Conservation (phyloP, 1,140 invertebrate species). For the Matsumurasca onukii region DNA sequence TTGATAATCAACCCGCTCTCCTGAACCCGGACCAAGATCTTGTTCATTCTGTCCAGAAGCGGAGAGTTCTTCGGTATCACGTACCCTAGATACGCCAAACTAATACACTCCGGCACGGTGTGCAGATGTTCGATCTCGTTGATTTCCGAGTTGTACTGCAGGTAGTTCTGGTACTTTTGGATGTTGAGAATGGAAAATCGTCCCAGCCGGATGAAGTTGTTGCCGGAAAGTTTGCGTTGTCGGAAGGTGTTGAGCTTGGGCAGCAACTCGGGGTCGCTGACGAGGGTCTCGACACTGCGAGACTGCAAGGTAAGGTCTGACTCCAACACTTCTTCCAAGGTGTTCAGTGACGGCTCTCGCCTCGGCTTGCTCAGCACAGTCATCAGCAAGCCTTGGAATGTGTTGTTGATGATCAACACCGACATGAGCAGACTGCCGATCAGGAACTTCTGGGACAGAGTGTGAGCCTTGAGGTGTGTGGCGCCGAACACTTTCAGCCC, state of each 20-base stretch:
- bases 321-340: not conserved
- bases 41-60: not conserved
- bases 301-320: conserved; percentile 10
- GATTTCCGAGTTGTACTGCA: not conserved
- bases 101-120: conserved; percentile 11
- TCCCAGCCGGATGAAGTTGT: not conserved
- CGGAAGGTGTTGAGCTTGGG: not conserved
- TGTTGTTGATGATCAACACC: not conserved
- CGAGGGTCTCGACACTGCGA: not conserved
- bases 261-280: not conserved
- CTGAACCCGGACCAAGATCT: not conserved
- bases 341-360: not conserved
- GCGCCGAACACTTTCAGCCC: not conserved
- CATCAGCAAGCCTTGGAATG: not conserved
- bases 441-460: conserved; percentile 1
- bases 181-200: not conserved
- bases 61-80: conserved; percentile 2
- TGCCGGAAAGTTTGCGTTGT: not conserved
- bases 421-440: not conserved
- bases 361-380: not conserved
- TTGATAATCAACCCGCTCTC: not conserved
- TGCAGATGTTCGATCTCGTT: conserved; percentile 2
- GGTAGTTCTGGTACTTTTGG: not conserved
- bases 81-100: not conserved
- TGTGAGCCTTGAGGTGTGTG: not conserved